phyloP scores from a whole-genome alignment of 2,888 invertebrate genomes.

The Apamea sordens region DNA sequence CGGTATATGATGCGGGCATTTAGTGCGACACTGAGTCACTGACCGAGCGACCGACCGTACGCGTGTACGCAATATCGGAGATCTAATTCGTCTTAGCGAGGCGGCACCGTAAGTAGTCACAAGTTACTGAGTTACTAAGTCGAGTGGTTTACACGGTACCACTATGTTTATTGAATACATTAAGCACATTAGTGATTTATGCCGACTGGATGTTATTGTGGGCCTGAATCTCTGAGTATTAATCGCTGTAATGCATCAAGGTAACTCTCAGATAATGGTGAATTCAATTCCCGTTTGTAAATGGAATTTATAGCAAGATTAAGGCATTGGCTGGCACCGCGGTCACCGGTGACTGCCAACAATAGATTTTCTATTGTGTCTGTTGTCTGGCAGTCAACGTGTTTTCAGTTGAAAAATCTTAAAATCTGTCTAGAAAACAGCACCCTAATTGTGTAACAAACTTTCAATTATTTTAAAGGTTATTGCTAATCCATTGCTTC shows the following conservation, averaged over 20 bases:
- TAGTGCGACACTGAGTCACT: too few species aligned
- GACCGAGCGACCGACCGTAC: too few species aligned
- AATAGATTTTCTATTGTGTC: too few species aligned
- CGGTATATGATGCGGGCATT: too few species aligned
- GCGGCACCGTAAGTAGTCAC: slow-evolving; percentile 25
- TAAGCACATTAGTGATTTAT: slow-evolving; percentile 72
- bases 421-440: slow-evolving; percentile 21
- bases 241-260: slow-evolving; percentile 57
- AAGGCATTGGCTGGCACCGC: not conserved
- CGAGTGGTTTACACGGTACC: slow-evolving; percentile 58
- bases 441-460: not conserved
- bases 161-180: slow-evolving; percentile 73
- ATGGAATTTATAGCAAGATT: slow-evolving; percentile 41
- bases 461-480: not conserved
- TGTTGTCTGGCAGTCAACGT: too few species aligned
- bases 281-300: slow-evolving; percentile 27
- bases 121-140: slow-evolving; percentile 30
- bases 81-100: slow-evolving; percentile 43
- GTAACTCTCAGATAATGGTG: slow-evolving; percentile 42
- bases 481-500: not conserved
- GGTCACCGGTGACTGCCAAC: too few species aligned
- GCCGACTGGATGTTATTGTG: slow-evolving; percentile 53
- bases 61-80: not conserved
- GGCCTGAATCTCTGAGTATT: slow-evolving; percentile 36
- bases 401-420: slow-evolving; percentile 28